A percentile compares a stretch with the other conserved stretches of the same genome.
These are phyloP conservation scores for Synanceia verrucosa DNA, from an alignment of 2,797 vertebrate species.

Conservation along the genomic window DNA sequence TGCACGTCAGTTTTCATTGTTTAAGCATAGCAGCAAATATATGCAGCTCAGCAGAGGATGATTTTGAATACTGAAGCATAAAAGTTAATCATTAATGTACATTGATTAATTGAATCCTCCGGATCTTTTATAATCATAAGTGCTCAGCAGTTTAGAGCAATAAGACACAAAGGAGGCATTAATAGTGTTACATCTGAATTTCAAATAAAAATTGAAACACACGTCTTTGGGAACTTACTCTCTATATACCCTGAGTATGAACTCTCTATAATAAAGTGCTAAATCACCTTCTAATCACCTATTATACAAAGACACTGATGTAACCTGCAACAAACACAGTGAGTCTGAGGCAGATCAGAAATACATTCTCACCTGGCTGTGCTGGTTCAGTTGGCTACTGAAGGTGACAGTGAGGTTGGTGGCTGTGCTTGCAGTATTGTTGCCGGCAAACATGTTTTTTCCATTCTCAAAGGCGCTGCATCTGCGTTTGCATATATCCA, in stretches of 20 bases:
- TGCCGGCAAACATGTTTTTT: constrained; percentile 92
- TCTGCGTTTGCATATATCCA: constrained; percentile 98
- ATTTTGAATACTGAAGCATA: background rate
- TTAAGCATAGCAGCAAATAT: background rate
- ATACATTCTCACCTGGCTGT: constrained; percentile 88
- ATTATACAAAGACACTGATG: background rate
- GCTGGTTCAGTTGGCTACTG: constrained; percentile 95
- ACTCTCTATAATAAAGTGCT: background rate
- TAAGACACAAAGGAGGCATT: background rate
- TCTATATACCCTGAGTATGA: no score
- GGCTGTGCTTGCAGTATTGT: constrained; percentile 90
- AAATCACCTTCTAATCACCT: background rate
- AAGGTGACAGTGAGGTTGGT: constrained; percentile 98
- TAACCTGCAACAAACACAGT: background rate
- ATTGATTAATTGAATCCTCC: background rate
- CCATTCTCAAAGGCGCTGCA: constrained; percentile 94
- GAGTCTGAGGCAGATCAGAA: background rate
- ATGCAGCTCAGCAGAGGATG: background rate
- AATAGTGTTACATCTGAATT: background rate
- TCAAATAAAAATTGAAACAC: background rate
- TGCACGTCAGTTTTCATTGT: background rate
- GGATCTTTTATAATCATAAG: background rate
- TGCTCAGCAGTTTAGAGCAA: background rate
- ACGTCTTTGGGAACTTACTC: background rate
- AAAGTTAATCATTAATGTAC: background rate